Percentiles rank a stretch among this genome's conserved stretches.
Conservation (phyloP, 2,888 invertebrate genomes). For the Iphiclides podalirius region DNA sequence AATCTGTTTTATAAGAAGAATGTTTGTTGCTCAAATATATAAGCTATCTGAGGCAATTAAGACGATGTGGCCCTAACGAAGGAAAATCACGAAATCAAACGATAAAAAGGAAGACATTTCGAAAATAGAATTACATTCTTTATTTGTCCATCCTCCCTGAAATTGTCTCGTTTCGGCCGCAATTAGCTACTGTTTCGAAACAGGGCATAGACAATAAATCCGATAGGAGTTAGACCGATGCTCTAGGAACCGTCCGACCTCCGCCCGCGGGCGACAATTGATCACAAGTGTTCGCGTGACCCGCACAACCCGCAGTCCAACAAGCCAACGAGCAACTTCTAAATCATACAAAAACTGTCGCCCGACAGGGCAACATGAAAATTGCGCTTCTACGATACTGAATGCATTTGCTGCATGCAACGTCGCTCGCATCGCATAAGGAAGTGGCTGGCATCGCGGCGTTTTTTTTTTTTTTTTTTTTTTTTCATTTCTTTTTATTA, state of each 20-base stretch:
- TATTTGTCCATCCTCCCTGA: too few relatives aligned
- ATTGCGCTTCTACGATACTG: constrained; percentile 58
- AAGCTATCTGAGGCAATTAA: too few relatives aligned
- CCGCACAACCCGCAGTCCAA: constrained; percentile 25
- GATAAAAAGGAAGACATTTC: too few relatives aligned
- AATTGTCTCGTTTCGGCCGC: not conserved
- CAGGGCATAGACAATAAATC: not conserved
- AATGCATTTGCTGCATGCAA: constrained; percentile 73
- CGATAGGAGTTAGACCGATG: constrained; percentile 12
- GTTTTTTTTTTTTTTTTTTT: constrained; percentile 28
- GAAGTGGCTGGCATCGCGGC: constrained; percentile 42
- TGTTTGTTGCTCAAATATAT: too few relatives aligned
- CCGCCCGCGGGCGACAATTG: constrained; percentile 46
- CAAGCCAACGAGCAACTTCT: constrained; percentile 39
- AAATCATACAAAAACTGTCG: constrained; percentile 63
- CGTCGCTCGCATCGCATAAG: constrained; percentile 39
- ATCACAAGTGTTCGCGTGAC: constrained; percentile 67
- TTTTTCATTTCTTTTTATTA: not conserved
- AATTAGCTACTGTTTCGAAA: constrained; percentile 12
- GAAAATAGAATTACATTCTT: too few relatives aligned
- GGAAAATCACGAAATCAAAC: too few relatives aligned
- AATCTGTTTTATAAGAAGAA: too few relatives aligned
- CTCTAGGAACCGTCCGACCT: too few relatives aligned
- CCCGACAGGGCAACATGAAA: constrained; percentile 67
- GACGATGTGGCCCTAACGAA: too few relatives aligned